phyloP scores from a whole-genome alignment of 2,797 vertebrate genomes.

The Pampus argenteus region DNA sequence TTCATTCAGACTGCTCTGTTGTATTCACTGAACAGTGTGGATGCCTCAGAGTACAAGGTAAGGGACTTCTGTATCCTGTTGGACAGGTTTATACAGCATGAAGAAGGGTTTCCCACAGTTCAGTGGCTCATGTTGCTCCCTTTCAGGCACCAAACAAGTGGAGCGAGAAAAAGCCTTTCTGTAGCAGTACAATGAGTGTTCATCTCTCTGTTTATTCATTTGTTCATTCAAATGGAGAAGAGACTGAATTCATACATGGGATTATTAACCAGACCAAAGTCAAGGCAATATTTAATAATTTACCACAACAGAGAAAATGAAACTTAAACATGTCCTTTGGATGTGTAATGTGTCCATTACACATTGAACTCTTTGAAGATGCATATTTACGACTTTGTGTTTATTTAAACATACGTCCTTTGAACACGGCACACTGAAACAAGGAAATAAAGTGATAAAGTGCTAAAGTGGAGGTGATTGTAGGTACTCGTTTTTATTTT shows the following conservation, averaged over 20 bases:
- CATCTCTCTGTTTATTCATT: slow-evolving; percentile 42
- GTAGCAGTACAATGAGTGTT: slow-evolving; percentile 39
- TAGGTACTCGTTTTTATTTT: background rate
- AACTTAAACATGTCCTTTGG: background rate
- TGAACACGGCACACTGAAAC: background rate
- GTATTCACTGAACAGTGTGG: slow-evolving; percentile 19
- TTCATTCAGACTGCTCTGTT: background rate
- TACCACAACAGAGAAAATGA: background rate
- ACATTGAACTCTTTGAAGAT: background rate
- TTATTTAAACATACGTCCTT: background rate
- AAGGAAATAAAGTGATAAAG: background rate
- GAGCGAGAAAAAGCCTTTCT: slow-evolving; percentile 45
- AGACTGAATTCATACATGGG: slow-evolving; percentile 13
- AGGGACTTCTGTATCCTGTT: slow-evolving; percentile 31
- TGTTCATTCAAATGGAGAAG: slow-evolving; percentile 20
- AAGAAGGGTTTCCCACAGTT: slow-evolving; percentile 23
- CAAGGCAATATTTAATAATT: slow-evolving; percentile 5
- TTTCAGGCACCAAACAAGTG: slow-evolving; percentile 39
- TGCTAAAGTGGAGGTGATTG: background rate
- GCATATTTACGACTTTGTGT: background rate
- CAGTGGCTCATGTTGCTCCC: slow-evolving; percentile 54
- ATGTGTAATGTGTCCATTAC: background rate
- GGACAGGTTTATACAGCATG: slow-evolving; percentile 45
- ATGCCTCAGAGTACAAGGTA: background rate
- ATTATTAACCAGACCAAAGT: slow-evolving; percentile 11